Evolutionary conservation across 2,797 vertebrate genomes (phyloP).

Genomic region (Pipistrellus pygmaeus): DNA sequence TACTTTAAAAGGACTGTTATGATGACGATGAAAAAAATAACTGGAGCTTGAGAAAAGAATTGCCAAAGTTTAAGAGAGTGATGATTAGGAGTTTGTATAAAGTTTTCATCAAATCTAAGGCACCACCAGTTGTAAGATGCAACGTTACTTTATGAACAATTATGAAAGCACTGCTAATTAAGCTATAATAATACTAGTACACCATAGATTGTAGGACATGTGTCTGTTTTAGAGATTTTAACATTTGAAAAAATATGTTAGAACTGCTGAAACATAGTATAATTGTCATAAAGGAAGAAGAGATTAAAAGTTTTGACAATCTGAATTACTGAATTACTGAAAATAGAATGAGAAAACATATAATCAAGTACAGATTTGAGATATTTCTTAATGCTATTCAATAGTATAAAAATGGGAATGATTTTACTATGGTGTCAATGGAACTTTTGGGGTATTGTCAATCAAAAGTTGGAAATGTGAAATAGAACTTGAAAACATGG

Average conservation of each 20-base stretch:
- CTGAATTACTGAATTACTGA: not conserved
- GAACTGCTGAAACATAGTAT: not conserved
- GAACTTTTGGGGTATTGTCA: not conserved
- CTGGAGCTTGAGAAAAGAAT: not conserved
- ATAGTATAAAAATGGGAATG: not conserved
- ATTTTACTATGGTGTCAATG: not conserved
- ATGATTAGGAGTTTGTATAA: conserved; percentile 14
- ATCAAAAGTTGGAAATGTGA: conserved; percentile 6
- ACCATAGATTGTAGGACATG: not conserved
- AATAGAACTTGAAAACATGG: not conserved
- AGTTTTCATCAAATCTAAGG: conserved; percentile 1
- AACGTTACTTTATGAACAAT: not conserved
- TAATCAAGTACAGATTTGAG: not conserved
- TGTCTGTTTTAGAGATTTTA: conserved; percentile 13
- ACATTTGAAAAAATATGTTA: conserved; percentile 33
- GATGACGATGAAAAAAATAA: not conserved
- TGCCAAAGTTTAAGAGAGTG: not conserved
- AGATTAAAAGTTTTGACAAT: conserved; percentile 30
- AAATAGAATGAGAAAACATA: not conserved
- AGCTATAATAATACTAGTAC: not conserved
- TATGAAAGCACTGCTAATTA: not conserved
- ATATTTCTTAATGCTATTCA: not conserved
- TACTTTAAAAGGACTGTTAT: conserved; percentile 6
- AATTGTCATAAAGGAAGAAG: conserved; percentile 2
- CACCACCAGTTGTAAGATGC: not conserved